phyloP scores from a whole-genome alignment of 64 coral and sea anemone genomes.

The Trachythela sp. region DNA sequence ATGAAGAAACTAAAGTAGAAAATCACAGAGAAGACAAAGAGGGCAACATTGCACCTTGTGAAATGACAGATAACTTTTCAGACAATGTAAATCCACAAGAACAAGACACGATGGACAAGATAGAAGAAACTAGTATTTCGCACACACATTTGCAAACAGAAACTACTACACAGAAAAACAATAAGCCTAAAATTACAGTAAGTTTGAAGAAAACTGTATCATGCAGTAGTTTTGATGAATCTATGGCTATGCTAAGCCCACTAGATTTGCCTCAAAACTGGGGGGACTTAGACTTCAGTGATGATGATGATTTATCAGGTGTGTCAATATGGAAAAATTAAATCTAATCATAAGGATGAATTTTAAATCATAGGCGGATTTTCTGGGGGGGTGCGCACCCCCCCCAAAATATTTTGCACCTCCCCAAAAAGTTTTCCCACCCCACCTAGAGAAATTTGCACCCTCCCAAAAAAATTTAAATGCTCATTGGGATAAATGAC shows the following conservation, averaged over 20 bases:
- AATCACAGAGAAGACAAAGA: background rate
- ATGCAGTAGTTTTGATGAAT: conserved; percentile 12
- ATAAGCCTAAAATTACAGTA: conserved; percentile 2
- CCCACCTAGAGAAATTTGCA: no score
- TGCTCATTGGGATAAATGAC: no score
- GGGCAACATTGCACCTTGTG: background rate
- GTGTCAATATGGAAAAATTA: background rate
- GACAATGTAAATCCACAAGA: background rate
- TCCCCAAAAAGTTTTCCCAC: no score
- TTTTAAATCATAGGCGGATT: no score
- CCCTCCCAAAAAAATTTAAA: no score
- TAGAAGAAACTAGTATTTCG: background rate
- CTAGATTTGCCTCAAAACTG: conserved; percentile 8
- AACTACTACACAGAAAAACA: background rate
- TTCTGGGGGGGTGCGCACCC: no score
- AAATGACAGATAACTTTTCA: background rate
- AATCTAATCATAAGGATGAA: background rate
- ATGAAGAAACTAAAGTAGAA: background rate
- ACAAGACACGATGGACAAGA: background rate
- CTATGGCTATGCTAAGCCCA: background rate
- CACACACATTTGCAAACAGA: background rate
- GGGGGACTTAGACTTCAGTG: background rate
- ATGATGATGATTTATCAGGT: background rate
- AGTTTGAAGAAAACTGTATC: background rate
- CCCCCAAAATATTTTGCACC: no score